A percentile compares a stretch with the other conserved stretches of the same genome.
These are phyloP conservation scores for Mola mola DNA, from an alignment of 2,113 vertebrate species.

Conservation along the genomic window DNA sequence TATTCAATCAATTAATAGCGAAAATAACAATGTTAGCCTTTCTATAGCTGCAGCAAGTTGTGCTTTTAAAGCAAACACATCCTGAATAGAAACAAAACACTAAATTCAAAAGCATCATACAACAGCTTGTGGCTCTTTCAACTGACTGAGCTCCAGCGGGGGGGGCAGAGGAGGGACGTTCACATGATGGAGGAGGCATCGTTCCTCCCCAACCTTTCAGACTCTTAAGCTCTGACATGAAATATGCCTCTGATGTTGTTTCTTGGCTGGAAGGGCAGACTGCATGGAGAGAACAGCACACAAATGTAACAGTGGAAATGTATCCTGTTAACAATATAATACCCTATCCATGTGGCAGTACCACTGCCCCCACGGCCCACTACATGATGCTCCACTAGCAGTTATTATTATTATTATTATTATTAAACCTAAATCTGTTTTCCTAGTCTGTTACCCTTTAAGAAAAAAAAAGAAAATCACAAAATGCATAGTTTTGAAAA, in stretches of 20 bases:
- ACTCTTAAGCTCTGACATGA: conserved; percentile 11
- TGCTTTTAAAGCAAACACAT: neutral
- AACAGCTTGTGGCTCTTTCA: conserved; percentile 19
- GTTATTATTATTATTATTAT: too few relatives aligned
- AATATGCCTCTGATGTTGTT: conserved; percentile 14
- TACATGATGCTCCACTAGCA: too few relatives aligned
- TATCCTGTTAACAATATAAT: too few relatives aligned
- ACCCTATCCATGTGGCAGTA: too few relatives aligned
- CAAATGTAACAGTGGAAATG: conserved; percentile 5
- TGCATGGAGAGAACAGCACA: neutral
- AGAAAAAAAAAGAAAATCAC: too few relatives aligned
- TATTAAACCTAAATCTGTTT: too few relatives aligned
- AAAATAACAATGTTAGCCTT: too few relatives aligned
- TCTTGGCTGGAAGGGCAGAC: neutral
- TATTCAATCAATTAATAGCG: too few relatives aligned
- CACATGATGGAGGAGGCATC: conserved; percentile 15
- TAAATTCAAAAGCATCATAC: conserved; percentile 10
- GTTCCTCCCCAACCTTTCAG: conserved; percentile 19
- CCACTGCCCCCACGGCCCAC: too few relatives aligned
- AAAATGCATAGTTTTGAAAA: too few relatives aligned
- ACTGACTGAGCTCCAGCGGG: conserved; percentile 14
- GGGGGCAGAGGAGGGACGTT: conserved; percentile 14
- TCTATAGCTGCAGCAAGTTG: too few relatives aligned
- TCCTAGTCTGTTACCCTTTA: too few relatives aligned
- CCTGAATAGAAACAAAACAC: neutral